Conservation (phyloP, 2,888 invertebrate species). For the Phengaris alcon region DNA sequence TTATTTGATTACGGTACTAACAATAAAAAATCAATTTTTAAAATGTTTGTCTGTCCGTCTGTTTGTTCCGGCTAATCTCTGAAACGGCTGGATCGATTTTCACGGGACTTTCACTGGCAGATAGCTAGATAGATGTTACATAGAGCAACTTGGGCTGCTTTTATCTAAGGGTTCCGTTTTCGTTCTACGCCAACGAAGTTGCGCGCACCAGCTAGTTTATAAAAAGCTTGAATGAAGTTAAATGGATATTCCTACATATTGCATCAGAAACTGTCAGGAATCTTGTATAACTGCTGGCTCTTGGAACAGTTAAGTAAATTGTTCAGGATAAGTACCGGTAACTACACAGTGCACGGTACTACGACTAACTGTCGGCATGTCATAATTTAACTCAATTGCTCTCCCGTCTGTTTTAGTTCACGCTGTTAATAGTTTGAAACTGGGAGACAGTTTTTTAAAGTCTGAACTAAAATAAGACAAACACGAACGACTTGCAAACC, state of each 20-base stretch:
- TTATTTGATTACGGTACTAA: no score
- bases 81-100: no score
- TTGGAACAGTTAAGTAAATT: conserved; percentile 23
- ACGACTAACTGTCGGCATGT: not conserved
- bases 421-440: not conserved
- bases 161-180: no score
- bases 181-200: no score
- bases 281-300: not conserved
- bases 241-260: not conserved
- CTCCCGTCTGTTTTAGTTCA: not conserved
- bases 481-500: no score
- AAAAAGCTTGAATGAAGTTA: not conserved
- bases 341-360: not conserved
- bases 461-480: not conserved
- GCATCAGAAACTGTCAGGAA: not conserved
- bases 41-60: no score
- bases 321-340: conserved; percentile 7
- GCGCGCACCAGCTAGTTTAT: no score
- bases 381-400: not conserved
- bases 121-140: no score
- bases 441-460: not conserved
- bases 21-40: no score
- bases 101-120: no score
- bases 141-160: no score
- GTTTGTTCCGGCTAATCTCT: no score